A percentile compares a stretch with the other conserved stretches of the same genome.
These are phyloP conservation scores for Paradisaea rubra DNA, from an alignment of 2,113 vertebrate genomes.

Conservation along the genomic window DNA sequence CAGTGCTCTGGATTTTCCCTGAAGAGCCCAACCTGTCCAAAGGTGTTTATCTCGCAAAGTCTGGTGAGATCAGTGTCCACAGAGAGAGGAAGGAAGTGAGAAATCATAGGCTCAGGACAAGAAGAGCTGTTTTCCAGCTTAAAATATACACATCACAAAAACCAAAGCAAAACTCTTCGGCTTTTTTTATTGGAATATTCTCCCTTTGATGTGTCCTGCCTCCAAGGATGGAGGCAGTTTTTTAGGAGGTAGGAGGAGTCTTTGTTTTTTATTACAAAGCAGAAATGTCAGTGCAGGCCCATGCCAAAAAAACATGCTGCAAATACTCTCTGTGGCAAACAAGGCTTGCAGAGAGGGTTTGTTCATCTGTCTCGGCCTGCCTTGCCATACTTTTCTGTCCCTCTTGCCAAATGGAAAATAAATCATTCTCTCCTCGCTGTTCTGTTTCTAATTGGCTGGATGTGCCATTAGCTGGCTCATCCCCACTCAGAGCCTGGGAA, in stretches of 20 bases:
- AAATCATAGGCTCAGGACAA: not conserved
- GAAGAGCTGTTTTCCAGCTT: not conserved
- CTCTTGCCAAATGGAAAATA: constrained; percentile 41
- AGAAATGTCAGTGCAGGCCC: not conserved
- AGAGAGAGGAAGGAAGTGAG: not conserved
- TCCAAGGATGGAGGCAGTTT: not conserved
- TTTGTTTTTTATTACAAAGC: not conserved
- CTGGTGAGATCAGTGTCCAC: not conserved
- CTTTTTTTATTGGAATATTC: not conserved
- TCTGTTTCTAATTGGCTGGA: constrained; percentile 21
- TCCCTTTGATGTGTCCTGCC: not conserved
- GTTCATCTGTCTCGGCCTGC: not conserved
- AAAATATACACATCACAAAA: not conserved
- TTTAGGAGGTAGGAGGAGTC: not conserved
- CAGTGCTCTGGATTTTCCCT: not conserved
- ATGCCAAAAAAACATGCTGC: not conserved
- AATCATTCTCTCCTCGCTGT: not conserved
- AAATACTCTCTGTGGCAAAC: not conserved
- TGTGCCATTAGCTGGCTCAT: constrained; percentile 12
- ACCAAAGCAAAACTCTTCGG: not conserved
- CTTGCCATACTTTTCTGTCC: not conserved
- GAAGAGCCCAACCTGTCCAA: not conserved
- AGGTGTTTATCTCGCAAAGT: not conserved
- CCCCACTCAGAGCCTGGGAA: not conserved
- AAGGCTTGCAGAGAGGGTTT: not conserved